phyloP scores from a whole-genome alignment of 2,113 vertebrate species.

The Leucopternis melanops region DNA sequence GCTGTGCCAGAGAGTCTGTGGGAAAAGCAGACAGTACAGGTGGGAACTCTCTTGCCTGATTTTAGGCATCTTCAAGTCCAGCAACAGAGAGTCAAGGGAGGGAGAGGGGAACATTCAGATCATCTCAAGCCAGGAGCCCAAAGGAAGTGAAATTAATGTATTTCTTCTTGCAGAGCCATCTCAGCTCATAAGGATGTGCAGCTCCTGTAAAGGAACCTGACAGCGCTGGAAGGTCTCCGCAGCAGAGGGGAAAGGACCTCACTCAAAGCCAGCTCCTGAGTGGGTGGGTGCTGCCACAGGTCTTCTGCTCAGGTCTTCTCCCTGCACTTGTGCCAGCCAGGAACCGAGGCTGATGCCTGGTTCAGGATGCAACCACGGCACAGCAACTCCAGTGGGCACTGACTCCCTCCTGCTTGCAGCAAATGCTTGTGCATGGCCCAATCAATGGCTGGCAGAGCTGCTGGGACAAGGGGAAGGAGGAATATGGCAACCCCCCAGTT shows the following conservation, averaged over 20 bases:
- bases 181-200: background rate
- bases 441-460: background rate
- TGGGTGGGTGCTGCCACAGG: background rate
- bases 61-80: background rate
- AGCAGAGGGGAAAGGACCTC: background rate
- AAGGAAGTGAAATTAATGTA: background rate
- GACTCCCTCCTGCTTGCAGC: background rate
- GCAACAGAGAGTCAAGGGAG: background rate
- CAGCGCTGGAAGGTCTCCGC: background rate
- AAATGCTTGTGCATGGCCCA: background rate
- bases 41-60: background rate
- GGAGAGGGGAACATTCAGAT: background rate
- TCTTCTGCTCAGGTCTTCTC: background rate
- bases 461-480: background rate
- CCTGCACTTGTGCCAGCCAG: background rate
- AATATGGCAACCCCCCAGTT: background rate
- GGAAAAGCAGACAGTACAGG: background rate
- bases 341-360: background rate
- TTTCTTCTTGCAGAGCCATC: background rate
- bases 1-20: background rate
- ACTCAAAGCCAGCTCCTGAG: background rate
- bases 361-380: background rate
- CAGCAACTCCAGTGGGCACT: background rate
- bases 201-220: background rate
- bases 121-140: background rate